phyloP scores from a whole-genome alignment of 2,888 invertebrate species.

The Meliscaeva auricollis region DNA sequence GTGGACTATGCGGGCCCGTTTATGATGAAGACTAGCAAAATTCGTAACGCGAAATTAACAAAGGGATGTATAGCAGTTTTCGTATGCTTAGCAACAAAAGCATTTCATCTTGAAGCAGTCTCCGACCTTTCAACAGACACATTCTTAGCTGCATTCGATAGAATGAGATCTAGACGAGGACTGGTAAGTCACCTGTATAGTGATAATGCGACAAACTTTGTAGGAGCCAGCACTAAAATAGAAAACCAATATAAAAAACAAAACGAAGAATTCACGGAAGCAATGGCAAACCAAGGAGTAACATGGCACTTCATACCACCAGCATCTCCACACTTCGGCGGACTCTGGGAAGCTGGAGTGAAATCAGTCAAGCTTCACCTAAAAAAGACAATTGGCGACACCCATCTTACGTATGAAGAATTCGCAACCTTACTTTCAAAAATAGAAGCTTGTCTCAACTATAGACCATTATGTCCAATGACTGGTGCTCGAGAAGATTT shows the following conservation, averaged over 20 bases:
- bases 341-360: conserved; percentile 1
- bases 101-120: conserved; percentile 45
- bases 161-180: conserved; percentile 78
- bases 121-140: conserved; percentile 70
- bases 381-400: conserved; percentile 13
- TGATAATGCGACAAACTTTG: conserved; percentile 79
- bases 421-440: neutral
- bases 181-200: conserved; percentile 73
- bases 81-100: conserved; percentile 29
- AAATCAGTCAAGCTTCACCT: conserved; percentile 21
- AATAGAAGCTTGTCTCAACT: conserved; percentile 11
- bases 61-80: conserved; percentile 9
- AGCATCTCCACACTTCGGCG: conserved; percentile 23
- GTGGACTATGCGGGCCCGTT: neutral
- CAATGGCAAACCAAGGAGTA: neutral
- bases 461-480: conserved; percentile 1
- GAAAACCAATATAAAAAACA: neutral
- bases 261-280: neutral
- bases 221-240: conserved; percentile 75
- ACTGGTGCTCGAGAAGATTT: neutral
- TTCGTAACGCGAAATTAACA: neutral
- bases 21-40: neutral
- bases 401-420: conserved; percentile 2
- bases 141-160: conserved; percentile 76
- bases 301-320: conserved; percentile 20